These are phyloP conservation scores for Eolophus roseicapilla DNA, from an alignment of 2,113 vertebrate species.

Conservation along the genomic window DNA sequence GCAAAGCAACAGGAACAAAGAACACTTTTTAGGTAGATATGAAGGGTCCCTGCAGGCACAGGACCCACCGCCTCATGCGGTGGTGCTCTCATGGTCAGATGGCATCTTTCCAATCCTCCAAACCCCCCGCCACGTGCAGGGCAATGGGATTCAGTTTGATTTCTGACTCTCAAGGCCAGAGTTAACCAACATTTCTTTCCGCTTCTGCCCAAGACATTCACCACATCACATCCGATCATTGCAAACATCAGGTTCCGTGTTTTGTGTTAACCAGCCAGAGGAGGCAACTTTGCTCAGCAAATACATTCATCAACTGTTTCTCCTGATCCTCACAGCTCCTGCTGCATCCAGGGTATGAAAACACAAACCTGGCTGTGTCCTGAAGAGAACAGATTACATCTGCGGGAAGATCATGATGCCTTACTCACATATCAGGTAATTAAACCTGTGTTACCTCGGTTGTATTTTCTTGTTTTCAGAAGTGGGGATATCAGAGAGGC, in stretches of 20 bases:
- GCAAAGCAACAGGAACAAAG: not conserved
- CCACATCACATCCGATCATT: fast-evolving
- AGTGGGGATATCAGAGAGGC: not conserved
- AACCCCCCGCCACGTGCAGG: fast-evolving
- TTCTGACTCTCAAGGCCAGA: not conserved
- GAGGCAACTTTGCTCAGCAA: not conserved
- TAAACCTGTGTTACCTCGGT: not conserved
- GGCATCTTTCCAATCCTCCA: not conserved
- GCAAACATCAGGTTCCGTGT: fast-evolving
- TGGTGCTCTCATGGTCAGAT: fast-evolving
- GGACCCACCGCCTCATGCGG: not conserved
- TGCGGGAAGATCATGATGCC: not conserved
- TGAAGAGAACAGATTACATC: not conserved
- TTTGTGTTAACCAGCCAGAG: not conserved
- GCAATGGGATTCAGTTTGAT: fast-evolving
- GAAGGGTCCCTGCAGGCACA: fast-evolving
- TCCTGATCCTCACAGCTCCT: fast-evolving
- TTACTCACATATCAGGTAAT: fast-evolving
- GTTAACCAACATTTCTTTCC: fast-evolving
- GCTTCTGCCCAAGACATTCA: too few relatives aligned
- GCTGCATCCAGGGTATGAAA: fast-evolving
- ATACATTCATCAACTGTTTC: fast-evolving
- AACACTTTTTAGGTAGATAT: not conserved
- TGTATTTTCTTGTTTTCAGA: not conserved
- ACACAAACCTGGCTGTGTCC: fast-evolving